Evolutionary conservation across 2,113 vertebrate genomes (phyloP), one percentile per base, ranked within the genome.

Genomic region (Psettodes erumei): DNA sequence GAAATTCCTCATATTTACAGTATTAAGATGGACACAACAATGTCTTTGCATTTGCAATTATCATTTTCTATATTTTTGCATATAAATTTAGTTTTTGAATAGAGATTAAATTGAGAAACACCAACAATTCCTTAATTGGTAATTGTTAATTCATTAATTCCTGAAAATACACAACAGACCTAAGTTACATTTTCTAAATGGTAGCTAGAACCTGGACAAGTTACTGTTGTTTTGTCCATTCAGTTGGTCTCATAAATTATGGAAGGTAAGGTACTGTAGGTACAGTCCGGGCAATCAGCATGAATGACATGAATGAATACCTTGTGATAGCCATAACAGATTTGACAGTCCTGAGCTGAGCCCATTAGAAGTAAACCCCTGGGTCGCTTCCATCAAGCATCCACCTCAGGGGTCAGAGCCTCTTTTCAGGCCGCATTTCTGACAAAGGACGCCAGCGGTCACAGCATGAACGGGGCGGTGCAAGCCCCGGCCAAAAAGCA

Each of bases 401-500:
- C 47, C 54, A 37, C 35, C 50, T 70, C 65, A n/a, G 80, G 70
- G 78, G 86, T 81, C 83, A 74, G 65, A 65, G 37, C 56, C 42
- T 84, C 32, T 74, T 78, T 80, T 67, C 55, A 71, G 60, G 72
- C 48, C 71, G 81, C 85, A 88, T 86, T 83, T 85, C 77, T 72
- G 53, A 84, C 74, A 48, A 60, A 27, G 53, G n/a, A 80, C 64
- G 48, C 51, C 35, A 8, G 43, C 66, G 80, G 38, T 78, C 68
- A 38, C 84, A 88, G 85, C 75, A 55, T 64, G 85, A 76, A 64
- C 45, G 47, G 18, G 42, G 70, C 72, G 30, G 63, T 74, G 67
- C 32, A 45, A 64, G 54, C 35, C 48, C 45, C 30, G 67, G 53
- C 48, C 64, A 7, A 62, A 81, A 62, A 67, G 35, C 50, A 50